phyloP scores from a whole-genome alignment of 2,888 invertebrate species.

The Cetonia aurata region DNA sequence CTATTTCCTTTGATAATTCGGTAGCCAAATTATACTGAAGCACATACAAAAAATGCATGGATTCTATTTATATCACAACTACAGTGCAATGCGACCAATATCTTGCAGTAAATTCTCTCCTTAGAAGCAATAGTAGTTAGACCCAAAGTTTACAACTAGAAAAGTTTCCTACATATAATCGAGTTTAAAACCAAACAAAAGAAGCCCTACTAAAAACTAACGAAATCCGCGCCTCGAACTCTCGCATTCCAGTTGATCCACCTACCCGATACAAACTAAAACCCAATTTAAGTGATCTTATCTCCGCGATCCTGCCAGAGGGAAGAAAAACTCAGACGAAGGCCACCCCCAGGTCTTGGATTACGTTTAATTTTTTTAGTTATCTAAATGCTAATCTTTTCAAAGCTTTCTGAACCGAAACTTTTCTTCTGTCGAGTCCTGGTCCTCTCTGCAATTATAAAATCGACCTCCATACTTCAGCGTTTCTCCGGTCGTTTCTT shows the following conservation, averaged over 20 bases:
- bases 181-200: slow-evolving; percentile 17
- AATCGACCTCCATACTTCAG: slow-evolving; percentile 20
- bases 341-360: slow-evolving; percentile 3
- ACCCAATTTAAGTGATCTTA: slow-evolving; percentile 36
- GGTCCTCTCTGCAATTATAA: slow-evolving; percentile 18
- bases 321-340: slow-evolving; percentile 10
- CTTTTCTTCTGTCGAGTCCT: slow-evolving; percentile 15
- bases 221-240: slow-evolving; percentile 9
- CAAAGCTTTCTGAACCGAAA: slow-evolving; percentile 32
- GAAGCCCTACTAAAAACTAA: background rate
- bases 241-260: slow-evolving; percentile 16
- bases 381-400: slow-evolving; percentile 40
- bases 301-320: slow-evolving; percentile 22
- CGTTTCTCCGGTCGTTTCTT: background rate
- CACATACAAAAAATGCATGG: no score
- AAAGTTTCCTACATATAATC: background rate
- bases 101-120: no score
- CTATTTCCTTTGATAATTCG: no score
- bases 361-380: slow-evolving; percentile 40
- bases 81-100: no score
- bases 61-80: no score
- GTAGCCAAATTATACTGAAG: no score
- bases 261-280: slow-evolving; percentile 33
- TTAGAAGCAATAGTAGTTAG: slow-evolving; percentile 1
- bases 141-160: background rate